A percentile compares a stretch with the other conserved stretches of the same genome.
Evolutionary conservation across 2,797 vertebrate species (phyloP).

Genomic region (Sparidentex hasta): DNA sequence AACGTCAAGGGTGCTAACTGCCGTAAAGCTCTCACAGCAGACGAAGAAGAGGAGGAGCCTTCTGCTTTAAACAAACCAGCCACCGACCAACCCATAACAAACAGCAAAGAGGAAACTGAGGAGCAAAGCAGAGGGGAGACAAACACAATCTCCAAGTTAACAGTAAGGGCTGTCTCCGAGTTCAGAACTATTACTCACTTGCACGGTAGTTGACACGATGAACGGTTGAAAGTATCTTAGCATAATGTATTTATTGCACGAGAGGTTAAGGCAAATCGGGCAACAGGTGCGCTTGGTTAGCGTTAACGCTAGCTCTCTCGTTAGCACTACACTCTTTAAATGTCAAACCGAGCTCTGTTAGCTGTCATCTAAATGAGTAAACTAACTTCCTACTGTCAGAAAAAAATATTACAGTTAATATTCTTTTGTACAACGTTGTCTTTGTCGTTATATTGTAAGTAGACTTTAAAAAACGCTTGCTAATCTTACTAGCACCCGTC

Average conservation of each 20-base stretch:
- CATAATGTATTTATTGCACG: neutral
- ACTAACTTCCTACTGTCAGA: accelerated
- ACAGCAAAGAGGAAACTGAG: constrained; percentile 31
- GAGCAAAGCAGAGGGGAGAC: neutral
- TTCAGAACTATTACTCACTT: accelerated
- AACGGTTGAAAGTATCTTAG: neutral
- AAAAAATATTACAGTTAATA: too few species aligned
- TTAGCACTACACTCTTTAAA: constrained; percentile 15
- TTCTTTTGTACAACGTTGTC: neutral
- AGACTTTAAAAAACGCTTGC: neutral
- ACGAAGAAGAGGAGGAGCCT: constrained; percentile 8
- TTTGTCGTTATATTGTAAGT: neutral
- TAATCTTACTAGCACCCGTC: constrained; percentile 7
- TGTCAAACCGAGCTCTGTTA: neutral
- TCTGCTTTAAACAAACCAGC: neutral
- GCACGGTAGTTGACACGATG: neutral
- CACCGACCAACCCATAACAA: constrained; percentile 25
- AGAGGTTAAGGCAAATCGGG: neutral
- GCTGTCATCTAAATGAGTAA: neutral
- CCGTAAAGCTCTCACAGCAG: neutral
- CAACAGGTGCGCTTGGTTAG: constrained; percentile 70
- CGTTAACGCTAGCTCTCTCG: constrained; percentile 56
- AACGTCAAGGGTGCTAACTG: accelerated
- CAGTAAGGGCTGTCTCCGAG: constrained; percentile 27
- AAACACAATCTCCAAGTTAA: neutral